A percentile compares a stretch with the other conserved stretches of the same genome.
These are phyloP conservation scores for Carcina quercana DNA, from an alignment of 2,888 invertebrate genomes.

Conservation along the genomic window DNA sequence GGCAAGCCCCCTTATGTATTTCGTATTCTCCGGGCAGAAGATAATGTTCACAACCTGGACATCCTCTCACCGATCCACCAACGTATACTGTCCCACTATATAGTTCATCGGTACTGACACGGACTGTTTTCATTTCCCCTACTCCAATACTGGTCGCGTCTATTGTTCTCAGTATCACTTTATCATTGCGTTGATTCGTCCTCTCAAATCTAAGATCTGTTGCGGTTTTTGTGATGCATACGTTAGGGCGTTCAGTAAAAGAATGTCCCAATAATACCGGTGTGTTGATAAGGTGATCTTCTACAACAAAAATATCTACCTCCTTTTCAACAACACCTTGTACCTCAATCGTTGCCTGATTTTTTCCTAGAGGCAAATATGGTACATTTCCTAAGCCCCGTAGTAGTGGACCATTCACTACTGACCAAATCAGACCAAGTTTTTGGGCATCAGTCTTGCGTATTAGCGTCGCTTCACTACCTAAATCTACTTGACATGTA, in stretches of 20 bases:
- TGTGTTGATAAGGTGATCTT: neutral
- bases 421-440: conserved; percentile 8
- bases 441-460: conserved; percentile 10
- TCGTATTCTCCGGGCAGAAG: conserved; percentile 3
- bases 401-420: conserved; percentile 9
- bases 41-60: neutral
- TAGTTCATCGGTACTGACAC: neutral
- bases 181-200: neutral
- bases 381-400: neutral
- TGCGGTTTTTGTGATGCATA: conserved; percentile 2
- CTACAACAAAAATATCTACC: conserved; percentile 1
- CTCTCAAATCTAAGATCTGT: conserved; percentile 1
- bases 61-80: conserved; percentile 3
- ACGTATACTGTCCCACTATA: conserved; percentile 3
- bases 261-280: conserved; percentile 2
- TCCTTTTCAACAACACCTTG: conserved; percentile 7
- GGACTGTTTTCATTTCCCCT: neutral
- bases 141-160: neutral
- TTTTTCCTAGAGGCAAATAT: neutral
- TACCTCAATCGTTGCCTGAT: neutral
- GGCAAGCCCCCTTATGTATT: neutral
- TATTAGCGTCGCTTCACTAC: neutral
- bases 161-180: neutral
- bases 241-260: conserved; percentile 4
- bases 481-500: too few relatives aligned